Evolutionary conservation across 2,888 invertebrate genomes (phyloP).

Genomic region (Plagodis pulveraria): DNA sequence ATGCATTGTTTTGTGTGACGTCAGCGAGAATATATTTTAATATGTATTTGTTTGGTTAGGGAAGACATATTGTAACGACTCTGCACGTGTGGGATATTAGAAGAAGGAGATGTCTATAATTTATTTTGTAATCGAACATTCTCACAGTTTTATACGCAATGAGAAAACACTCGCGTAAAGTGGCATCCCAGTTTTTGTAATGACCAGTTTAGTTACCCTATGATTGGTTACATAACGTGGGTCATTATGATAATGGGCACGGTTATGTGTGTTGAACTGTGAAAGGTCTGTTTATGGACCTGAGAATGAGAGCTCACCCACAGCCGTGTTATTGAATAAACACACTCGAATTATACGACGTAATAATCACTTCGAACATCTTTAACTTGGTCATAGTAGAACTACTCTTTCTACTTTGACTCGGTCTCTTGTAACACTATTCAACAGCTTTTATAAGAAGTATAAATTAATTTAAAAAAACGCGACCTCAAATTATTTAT

Average conservation of each 20-base stretch:
- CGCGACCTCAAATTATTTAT: too few species aligned
- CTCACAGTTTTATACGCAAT: conserved; percentile 1
- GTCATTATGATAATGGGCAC: conserved; percentile 32
- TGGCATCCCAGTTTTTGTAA: conserved; percentile 42
- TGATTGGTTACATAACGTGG: conserved; percentile 47
- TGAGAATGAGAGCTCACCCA: conserved; percentile 14
- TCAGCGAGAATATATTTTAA: too few species aligned
- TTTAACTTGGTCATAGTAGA: too few species aligned
- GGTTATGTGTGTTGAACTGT: conserved; percentile 20
- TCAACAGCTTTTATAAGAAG: not conserved
- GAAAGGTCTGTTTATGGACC: conserved; percentile 18
- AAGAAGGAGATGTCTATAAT: too few species aligned
- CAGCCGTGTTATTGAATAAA: conserved; percentile 20
- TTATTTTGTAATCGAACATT: not conserved
- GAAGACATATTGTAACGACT: too few species aligned
- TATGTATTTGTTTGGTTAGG: too few species aligned
- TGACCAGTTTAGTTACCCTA: conserved; percentile 40
- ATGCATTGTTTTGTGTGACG: too few species aligned
- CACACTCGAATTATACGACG: not conserved
- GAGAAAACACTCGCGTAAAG: conserved; percentile 28
- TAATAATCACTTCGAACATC: not conserved
- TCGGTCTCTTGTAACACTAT: too few species aligned
- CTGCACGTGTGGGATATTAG: too few species aligned
- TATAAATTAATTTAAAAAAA: too few species aligned
- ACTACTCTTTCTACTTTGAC: too few species aligned